Evolutionary conservation across 1,140 invertebrate species (phyloP).

Genomic region (Nasonia giraulti): DNA sequence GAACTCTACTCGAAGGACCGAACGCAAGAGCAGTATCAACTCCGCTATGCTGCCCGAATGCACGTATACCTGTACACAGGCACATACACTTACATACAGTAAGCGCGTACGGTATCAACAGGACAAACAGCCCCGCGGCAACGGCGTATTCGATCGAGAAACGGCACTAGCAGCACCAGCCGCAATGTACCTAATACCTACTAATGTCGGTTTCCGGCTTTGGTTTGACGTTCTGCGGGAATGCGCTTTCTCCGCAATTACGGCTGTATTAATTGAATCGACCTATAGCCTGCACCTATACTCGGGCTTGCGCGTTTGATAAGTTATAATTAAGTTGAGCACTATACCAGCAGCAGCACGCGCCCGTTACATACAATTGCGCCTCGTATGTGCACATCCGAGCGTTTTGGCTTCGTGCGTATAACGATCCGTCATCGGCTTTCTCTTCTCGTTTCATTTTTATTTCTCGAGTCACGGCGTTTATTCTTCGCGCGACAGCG

Average conservation of each 20-base stretch:
- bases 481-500: neutral
- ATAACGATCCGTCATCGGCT: too few relatives aligned
- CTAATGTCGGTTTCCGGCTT: slow-evolving; percentile 28
- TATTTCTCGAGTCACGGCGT: neutral
- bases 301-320: neutral
- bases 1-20: too few relatives aligned
- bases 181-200: neutral
- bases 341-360: neutral
- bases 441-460: neutral
- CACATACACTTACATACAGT: too few relatives aligned
- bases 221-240: slow-evolving; percentile 27
- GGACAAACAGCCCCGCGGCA: slow-evolving; percentile 7
- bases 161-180: neutral
- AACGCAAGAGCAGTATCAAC: too few relatives aligned
- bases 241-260: slow-evolving; percentile 34
- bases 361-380: too few relatives aligned
- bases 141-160: neutral
- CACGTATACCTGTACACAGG: neutral
- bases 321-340: slow-evolving; percentile 17
- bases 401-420: too few relatives aligned
- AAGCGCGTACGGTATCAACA: neutral
- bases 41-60: too few relatives aligned
- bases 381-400: too few relatives aligned
- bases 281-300: neutral
- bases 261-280: slow-evolving; percentile 38